phyloP scores from a whole-genome alignment of 2,797 vertebrate genomes.

The Neosalanx taihuensis region DNA sequence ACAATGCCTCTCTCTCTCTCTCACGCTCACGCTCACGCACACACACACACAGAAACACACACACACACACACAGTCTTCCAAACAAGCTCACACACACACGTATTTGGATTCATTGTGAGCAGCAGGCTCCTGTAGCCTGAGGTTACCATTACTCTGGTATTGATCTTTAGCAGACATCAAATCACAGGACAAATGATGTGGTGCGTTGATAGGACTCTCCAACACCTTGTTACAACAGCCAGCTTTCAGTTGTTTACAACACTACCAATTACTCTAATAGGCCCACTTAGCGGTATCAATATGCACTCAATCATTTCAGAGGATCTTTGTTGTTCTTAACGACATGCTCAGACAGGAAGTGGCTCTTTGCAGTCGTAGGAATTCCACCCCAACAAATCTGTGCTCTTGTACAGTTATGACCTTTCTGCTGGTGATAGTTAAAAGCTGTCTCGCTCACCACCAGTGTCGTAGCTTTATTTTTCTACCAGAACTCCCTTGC shows the following conservation, averaged over 20 bases:
- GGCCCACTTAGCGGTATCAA: not conserved
- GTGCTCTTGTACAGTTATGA: too few relatives aligned
- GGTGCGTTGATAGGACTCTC: constrained; percentile 7
- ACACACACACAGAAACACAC: too few relatives aligned
- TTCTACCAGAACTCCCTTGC: not conserved
- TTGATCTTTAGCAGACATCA: constrained; percentile 37
- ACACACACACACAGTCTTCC: too few relatives aligned
- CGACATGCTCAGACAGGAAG: not conserved
- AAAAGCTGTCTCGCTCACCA: too few relatives aligned
- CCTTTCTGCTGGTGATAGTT: too few relatives aligned
- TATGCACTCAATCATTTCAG: not conserved
- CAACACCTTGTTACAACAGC: constrained; percentile 8
- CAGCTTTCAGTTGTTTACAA: constrained; percentile 1
- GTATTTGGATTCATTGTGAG: not conserved
- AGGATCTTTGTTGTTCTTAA: not conserved
- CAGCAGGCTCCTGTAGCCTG: constrained; percentile 16
- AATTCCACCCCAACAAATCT: not conserved
- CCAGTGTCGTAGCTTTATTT: not conserved
- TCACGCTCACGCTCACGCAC: too few relatives aligned
- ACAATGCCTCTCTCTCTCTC: too few relatives aligned
- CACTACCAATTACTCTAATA: not conserved
- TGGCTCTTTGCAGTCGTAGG: not conserved
- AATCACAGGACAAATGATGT: constrained; percentile 32
- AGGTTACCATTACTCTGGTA: constrained; percentile 36
- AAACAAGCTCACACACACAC: not conserved